Percentiles rank a stretch among this genome's conserved stretches.
phyloP scores from a whole-genome alignment of 2,797 vertebrate species.

The Mormyrus hasselquistii region DNA sequence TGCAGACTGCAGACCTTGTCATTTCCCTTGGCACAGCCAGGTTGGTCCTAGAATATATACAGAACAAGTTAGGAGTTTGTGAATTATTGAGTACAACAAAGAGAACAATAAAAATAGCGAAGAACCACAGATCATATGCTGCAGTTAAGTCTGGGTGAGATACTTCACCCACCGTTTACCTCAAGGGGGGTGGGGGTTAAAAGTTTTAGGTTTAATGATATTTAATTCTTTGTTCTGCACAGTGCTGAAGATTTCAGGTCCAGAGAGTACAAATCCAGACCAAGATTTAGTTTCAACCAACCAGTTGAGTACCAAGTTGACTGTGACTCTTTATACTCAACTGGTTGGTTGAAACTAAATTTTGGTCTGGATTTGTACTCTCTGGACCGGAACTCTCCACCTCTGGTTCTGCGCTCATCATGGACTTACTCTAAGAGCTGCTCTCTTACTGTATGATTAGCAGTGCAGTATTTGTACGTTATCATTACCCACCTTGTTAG shows the following conservation, averaged over 20 bases:
- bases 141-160: not conserved
- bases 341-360: too few species aligned
- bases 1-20: not conserved
- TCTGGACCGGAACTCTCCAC: too few species aligned
- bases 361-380: too few species aligned
- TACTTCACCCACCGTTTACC: not conserved
- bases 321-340: too few species aligned
- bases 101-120: not conserved
- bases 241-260: too few species aligned
- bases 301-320: too few species aligned
- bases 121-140: not conserved
- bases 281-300: too few species aligned
- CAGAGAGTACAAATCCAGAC: too few species aligned
- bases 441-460: not conserved
- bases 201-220: not conserved
- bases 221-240: not conserved
- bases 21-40: not conserved
- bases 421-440: not conserved
- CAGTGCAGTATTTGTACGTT: not conserved
- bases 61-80: not conserved
- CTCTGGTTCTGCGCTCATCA: too few species aligned
- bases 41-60: not conserved
- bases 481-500: not conserved
- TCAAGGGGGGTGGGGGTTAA: not conserved
- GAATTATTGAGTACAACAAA: not conserved